phyloP scores from a whole-genome alignment of 2,888 invertebrate genomes.

The Eupithecia insigniata region DNA sequence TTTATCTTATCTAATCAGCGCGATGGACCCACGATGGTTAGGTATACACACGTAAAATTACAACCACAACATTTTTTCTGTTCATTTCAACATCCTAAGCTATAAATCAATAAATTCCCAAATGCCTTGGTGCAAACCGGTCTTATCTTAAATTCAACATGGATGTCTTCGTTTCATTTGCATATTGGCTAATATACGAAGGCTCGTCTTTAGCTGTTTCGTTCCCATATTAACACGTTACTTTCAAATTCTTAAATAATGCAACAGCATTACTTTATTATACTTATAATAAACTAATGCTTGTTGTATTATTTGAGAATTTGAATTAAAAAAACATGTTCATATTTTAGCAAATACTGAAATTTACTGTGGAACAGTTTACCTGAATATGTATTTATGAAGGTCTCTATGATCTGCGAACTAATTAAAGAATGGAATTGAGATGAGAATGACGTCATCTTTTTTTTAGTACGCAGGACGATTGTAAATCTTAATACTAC shows the following conservation, averaged over 20 bases:
- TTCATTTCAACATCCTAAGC: neutral
- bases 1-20: neutral
- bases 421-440: no score
- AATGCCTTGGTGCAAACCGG: slow-evolving; percentile 20
- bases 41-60: neutral
- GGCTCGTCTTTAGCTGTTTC: slow-evolving; percentile 36
- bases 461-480: no score
- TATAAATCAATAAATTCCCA: slow-evolving; percentile 12
- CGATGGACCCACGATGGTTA: neutral
- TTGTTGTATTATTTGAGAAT: no score
- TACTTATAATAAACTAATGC: no score
- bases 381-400: neutral
- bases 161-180: slow-evolving; percentile 42
- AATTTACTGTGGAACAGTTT: neutral
- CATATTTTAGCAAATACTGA: slow-evolving; percentile 14
- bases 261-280: slow-evolving; percentile 25
- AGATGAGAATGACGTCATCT: no score
- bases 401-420: no score
- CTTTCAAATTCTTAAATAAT: slow-evolving; percentile 29
- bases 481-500: no score
- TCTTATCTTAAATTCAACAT: slow-evolving; percentile 34
- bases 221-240: slow-evolving; percentile 29
- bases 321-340: slow-evolving; percentile 43
- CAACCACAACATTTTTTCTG: neutral
- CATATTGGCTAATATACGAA: slow-evolving; percentile 44